Conservation (phyloP, 2,888 invertebrate genomes). For the Epirrhoe tristata region DNA sequence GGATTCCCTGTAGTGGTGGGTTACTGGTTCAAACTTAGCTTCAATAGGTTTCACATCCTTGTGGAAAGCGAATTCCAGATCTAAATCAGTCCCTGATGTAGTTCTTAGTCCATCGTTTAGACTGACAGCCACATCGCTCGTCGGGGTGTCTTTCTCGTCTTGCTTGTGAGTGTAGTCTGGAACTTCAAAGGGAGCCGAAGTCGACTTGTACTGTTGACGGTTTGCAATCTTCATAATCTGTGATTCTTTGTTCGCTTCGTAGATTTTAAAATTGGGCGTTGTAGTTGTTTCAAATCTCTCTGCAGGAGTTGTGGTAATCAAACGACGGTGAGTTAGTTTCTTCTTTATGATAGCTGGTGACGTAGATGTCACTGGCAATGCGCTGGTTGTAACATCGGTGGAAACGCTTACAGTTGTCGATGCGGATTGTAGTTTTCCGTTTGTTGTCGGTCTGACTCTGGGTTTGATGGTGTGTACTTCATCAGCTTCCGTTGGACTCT, state of each 20-base stretch:
- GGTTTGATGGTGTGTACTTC: slow-evolving; percentile 73
- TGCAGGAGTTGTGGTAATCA: slow-evolving; percentile 60
- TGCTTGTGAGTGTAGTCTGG: slow-evolving; percentile 81
- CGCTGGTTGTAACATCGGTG: slow-evolving; percentile 78
- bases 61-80: slow-evolving; percentile 75
- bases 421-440: slow-evolving; percentile 60
- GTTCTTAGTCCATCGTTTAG: slow-evolving; percentile 66
- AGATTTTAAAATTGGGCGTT: slow-evolving; percentile 54
- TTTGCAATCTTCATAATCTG: slow-evolving; percentile 83
- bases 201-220: slow-evolving; percentile 63
- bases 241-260: slow-evolving; percentile 71
- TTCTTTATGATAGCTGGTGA: slow-evolving; percentile 74
- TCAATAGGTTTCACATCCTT: slow-evolving; percentile 78
- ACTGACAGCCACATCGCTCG: slow-evolving; percentile 78
- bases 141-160: slow-evolving; percentile 83
- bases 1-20: slow-evolving; percentile 54
- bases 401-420: slow-evolving; percentile 77
- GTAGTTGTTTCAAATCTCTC: slow-evolving; percentile 73
- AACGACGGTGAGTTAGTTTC: slow-evolving; percentile 70
- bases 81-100: slow-evolving; percentile 59
- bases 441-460: slow-evolving; percentile 64
- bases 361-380: slow-evolving; percentile 76
- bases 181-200: slow-evolving; percentile 58
- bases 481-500: slow-evolving; percentile 60
- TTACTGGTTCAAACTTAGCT: slow-evolving; percentile 65